phyloP scores from a whole-genome alignment of 2,888 invertebrate genomes.

The Acanthoscelides obtectus region DNA sequence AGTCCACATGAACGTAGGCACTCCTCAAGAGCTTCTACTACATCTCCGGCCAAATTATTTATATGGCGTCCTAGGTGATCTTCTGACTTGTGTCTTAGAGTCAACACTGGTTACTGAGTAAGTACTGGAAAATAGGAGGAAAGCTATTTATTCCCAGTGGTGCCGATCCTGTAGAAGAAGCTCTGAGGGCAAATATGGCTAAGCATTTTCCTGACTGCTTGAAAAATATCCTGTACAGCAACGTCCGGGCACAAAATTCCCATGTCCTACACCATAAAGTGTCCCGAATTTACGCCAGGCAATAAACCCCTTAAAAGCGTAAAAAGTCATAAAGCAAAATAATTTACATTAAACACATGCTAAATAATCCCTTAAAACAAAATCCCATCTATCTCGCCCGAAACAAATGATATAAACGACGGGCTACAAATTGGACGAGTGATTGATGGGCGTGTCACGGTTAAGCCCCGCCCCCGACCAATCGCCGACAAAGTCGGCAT shows the following conservation, averaged over 20 bases:
- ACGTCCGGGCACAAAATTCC: background rate
- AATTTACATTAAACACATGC: conserved; percentile 47
- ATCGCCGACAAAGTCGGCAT: conserved; percentile 28
- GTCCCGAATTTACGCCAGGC: conserved; percentile 5
- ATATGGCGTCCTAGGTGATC: no score
- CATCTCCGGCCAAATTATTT: no score
- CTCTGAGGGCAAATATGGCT: no score
- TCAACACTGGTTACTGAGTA: no score
- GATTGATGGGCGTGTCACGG: conserved; percentile 36
- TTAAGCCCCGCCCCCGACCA: conserved; percentile 32
- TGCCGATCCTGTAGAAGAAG: no score
- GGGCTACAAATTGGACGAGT: conserved; percentile 25
- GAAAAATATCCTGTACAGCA: background rate
- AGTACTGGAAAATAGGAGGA: no score
- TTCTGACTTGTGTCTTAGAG: no score
- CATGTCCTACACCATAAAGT: background rate
- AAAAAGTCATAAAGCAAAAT: conserved; percentile 43
- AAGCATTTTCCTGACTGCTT: no score
- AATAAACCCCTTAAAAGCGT: conserved; percentile 31
- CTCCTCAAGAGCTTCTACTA: no score
- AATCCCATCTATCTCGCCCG: conserved; percentile 46
- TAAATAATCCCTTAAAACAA: conserved; percentile 47
- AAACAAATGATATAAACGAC: conserved; percentile 37
- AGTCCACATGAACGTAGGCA: no score
- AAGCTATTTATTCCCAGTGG: no score